Evolutionary conservation across 2,888 invertebrate species (phyloP).

Genomic region (Chorisops tibialis): DNA sequence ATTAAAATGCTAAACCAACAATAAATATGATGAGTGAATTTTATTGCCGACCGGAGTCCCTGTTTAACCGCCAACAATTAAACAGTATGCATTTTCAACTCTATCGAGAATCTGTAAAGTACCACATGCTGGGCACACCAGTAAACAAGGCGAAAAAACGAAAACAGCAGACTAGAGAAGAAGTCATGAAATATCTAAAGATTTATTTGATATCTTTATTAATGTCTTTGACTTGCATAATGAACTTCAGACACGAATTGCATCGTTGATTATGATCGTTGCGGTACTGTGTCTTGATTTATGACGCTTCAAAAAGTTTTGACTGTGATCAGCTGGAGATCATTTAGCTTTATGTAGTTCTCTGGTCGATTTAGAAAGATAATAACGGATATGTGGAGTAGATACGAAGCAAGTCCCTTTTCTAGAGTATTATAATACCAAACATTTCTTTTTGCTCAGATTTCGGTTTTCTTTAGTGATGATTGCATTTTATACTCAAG

Average conservation of each 20-base stretch:
- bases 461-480: no score
- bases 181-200: not conserved
- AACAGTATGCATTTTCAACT: not conserved
- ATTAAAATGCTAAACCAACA: conserved; percentile 10
- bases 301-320: conserved; percentile 31
- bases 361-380: no score
- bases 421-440: no score
- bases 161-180: not conserved
- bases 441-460: no score
- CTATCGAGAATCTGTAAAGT: conserved; percentile 3
- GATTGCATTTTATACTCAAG: no score
- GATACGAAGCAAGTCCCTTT: no score
- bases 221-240: conserved; percentile 32
- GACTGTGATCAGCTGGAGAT: conserved; percentile 32
- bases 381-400: no score
- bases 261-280: not conserved
- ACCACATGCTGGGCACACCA: conserved; percentile 11
- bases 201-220: conserved; percentile 32
- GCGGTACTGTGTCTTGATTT: conserved; percentile 26
- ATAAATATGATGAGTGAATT: conserved; percentile 24
- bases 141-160: conserved; percentile 13
- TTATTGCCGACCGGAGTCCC: conserved; percentile 13
- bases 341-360: conserved; percentile 2
- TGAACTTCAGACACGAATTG: conserved; percentile 32
- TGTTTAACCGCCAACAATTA: not conserved